Conservation (phyloP, 2,797 vertebrate genomes). For the Eulemur mongoz region DNA sequence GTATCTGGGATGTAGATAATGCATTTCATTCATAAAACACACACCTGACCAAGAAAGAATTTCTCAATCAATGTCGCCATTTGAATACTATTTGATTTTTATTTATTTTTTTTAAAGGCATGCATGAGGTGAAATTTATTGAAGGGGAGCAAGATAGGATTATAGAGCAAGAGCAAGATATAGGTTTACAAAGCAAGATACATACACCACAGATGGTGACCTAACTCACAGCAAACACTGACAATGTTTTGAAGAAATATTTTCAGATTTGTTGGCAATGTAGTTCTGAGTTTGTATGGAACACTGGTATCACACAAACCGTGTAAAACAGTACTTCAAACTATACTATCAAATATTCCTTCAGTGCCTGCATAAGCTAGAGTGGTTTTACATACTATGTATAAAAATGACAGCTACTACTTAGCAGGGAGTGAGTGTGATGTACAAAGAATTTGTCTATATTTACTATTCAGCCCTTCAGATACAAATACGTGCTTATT, state of each 20-base stretch:
- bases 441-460: background rate
- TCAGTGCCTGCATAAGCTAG: background rate
- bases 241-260: background rate
- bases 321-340: background rate
- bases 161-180: no score
- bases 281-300: background rate
- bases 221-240: background rate
- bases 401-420: background rate
- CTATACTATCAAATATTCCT: background rate
- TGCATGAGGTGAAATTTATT: no score
- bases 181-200: no score
- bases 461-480: background rate
- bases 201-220: no score
- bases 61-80: background rate
- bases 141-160: no score
- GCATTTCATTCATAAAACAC: conserved; percentile 2
- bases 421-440: background rate
- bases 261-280: background rate
- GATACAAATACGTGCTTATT: background rate
- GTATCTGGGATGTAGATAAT: background rate
- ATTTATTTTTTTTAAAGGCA: no score
- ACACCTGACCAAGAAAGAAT: background rate
- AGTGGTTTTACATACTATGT: background rate
- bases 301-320: background rate
- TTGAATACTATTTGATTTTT: background rate